Evolutionary conservation across 2,888 invertebrate species (phyloP).

Genomic region (Sisyra terminalis): DNA sequence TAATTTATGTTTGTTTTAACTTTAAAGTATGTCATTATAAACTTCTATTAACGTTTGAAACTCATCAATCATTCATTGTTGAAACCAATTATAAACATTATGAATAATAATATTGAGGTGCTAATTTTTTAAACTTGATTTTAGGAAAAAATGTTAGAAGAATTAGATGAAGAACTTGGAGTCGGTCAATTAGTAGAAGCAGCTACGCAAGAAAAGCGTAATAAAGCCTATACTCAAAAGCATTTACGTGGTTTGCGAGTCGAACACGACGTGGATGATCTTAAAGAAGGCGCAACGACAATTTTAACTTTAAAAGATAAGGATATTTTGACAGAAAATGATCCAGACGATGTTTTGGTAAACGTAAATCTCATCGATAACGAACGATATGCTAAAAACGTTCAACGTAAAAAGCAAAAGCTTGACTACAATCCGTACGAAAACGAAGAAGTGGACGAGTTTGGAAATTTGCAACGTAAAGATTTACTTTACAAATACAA

Average conservation of each 20-base stretch:
- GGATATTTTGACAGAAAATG: constrained; percentile 63
- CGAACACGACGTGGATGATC: constrained; percentile 58
- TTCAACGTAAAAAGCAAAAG: constrained; percentile 69
- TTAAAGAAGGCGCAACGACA: constrained; percentile 63
- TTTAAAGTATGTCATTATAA: no score
- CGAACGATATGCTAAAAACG: constrained; percentile 71
- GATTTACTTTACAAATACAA: constrained; percentile 83
- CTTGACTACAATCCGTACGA: constrained; percentile 77
- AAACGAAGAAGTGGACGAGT: constrained; percentile 55
- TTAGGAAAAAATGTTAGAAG: constrained; percentile 83
- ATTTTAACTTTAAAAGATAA: constrained; percentile 90
- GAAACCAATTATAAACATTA: no score
- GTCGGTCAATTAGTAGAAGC: constrained; percentile 70
- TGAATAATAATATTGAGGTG: no score
- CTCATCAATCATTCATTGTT: no score
- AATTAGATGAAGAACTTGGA: constrained; percentile 91
- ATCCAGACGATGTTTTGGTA: constrained; percentile 74
- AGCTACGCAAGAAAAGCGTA: constrained; percentile 42
- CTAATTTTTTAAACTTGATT: constrained; percentile 11
- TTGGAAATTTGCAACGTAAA: constrained; percentile 43
- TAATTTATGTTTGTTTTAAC: no score
- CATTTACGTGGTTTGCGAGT: constrained; percentile 71
- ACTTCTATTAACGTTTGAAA: no score
- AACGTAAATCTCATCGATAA: constrained; percentile 82
- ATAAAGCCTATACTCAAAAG: constrained; percentile 45